Percentiles rank a stretch among this genome's conserved stretches.
These are phyloP conservation scores for Geophilus truncorum DNA, from an alignment of 2,888 invertebrate genomes.

Conservation along the genomic window DNA sequence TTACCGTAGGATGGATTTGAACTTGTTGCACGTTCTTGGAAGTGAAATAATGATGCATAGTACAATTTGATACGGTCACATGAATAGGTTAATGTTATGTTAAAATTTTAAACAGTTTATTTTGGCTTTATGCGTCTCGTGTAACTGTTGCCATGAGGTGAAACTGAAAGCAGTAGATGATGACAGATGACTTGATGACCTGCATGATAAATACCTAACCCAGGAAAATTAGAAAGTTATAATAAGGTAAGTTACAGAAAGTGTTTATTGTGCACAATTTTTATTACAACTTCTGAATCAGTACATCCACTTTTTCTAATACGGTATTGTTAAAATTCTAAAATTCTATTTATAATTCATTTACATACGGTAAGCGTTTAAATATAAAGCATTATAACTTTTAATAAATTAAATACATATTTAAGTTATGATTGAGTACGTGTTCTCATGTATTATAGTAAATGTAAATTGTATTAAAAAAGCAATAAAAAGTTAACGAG, in stretches of 20 bases:
- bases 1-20: not conserved
- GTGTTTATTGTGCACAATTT: no score
- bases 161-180: not conserved
- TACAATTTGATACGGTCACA: not conserved
- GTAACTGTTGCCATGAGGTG: not conserved
- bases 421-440: no score
- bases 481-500: not conserved
- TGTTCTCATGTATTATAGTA: not conserved
- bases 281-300: no score
- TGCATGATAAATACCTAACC: not conserved
- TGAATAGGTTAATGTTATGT: not conserved
- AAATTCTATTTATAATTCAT: no score
- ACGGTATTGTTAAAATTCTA: no score
- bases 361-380: no score
- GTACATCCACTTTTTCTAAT: no score
- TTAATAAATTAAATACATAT: no score
- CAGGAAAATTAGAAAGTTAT: not conserved
- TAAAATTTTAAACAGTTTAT: not conserved
- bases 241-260: no score
- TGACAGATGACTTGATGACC: not conserved
- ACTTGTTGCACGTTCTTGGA: not conserved
- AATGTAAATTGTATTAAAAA: not conserved
- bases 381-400: no score
- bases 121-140: no score
- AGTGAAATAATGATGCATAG: no score